A percentile compares a stretch with the other conserved stretches of the same genome.
Evolutionary conservation across 2,113 vertebrate genomes (phyloP).

Genomic region (Coregonus clupeaformis): DNA sequence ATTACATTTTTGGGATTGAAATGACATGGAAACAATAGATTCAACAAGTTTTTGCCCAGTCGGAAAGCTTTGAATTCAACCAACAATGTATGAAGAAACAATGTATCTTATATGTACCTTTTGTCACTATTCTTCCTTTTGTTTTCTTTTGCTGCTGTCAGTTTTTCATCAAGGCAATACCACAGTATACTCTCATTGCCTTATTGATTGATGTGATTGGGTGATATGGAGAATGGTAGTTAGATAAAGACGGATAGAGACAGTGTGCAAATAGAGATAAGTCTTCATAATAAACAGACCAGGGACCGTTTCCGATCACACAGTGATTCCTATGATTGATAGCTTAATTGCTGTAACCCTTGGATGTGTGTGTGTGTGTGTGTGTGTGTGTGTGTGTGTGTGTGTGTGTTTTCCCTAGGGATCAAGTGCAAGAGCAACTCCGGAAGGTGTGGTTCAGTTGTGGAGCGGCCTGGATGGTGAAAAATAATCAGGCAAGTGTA

Average conservation of each 20-base stretch:
- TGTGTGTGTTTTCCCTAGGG: constrained; percentile 6
- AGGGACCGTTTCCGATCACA: not conserved
- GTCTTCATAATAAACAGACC: not conserved
- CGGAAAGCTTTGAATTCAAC: too few species aligned
- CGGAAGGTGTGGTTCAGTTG: constrained; percentile 9
- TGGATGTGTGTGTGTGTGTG: not conserved
- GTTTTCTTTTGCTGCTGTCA: not conserved
- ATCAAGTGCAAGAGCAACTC: constrained; percentile 13
- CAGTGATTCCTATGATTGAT: constrained; percentile 12
- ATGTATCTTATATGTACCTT: too few species aligned
- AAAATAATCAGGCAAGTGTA: constrained; percentile 6
- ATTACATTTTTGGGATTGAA: too few species aligned
- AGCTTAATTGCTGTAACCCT: constrained; percentile 9
- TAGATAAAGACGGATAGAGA: not conserved
- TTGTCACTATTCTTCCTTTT: not conserved
- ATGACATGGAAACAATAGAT: too few species aligned
- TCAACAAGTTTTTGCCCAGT: too few species aligned
- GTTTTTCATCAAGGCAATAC: not conserved
- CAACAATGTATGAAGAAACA: too few species aligned
- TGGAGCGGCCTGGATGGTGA: not conserved
- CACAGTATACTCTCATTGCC: not conserved
- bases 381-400: constrained; percentile 5
- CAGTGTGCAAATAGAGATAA: not conserved
- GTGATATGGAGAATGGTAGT: not conserved
- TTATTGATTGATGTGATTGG: not conserved